Percentiles rank a stretch among this genome's conserved stretches.
Conservation (phyloP, 2,888 invertebrate species). For the Argyra leucocephala region DNA sequence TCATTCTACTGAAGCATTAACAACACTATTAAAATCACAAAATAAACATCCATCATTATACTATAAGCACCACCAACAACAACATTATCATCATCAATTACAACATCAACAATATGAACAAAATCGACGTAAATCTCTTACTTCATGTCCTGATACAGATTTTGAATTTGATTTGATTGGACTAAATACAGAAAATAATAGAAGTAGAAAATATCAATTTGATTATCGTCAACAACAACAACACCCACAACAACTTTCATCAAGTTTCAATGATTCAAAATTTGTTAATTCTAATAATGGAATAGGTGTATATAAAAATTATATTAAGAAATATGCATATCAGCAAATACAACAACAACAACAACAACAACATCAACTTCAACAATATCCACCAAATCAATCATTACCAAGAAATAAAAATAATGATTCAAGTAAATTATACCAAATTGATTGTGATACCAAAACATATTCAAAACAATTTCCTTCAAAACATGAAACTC, state of each 20-base stretch:
- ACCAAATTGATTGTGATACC: background rate
- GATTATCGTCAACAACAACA: constrained; percentile 12
- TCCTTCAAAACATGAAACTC: constrained; percentile 10
- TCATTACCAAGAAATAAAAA: background rate
- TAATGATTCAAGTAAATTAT: background rate
- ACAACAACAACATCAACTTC: constrained; percentile 16
- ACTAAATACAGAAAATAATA: constrained; percentile 19
- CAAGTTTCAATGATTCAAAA: background rate
- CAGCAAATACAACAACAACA: constrained; percentile 18
- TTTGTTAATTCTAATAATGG: background rate
- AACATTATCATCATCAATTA: constrained; percentile 20
- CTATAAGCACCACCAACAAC: constrained; percentile 21
- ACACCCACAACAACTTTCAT: constrained; percentile 12
- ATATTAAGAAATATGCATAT: constrained; percentile 12
- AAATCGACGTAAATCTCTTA: constrained; percentile 8
- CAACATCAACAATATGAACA: constrained; percentile 7
- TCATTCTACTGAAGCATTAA: constrained; percentile 8
- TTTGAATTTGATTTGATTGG: background rate
- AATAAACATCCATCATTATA: constrained; percentile 20
- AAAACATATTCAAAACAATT: constrained; percentile 15
- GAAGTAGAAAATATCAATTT: constrained; percentile 15
- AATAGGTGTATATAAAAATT: background rate
- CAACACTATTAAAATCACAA: constrained; percentile 14
- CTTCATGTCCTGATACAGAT: constrained; percentile 9
- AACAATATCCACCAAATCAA: constrained; percentile 14